Conservation (phyloP, 2,113 vertebrate species). For the Typhlomys cinereus region DNA sequence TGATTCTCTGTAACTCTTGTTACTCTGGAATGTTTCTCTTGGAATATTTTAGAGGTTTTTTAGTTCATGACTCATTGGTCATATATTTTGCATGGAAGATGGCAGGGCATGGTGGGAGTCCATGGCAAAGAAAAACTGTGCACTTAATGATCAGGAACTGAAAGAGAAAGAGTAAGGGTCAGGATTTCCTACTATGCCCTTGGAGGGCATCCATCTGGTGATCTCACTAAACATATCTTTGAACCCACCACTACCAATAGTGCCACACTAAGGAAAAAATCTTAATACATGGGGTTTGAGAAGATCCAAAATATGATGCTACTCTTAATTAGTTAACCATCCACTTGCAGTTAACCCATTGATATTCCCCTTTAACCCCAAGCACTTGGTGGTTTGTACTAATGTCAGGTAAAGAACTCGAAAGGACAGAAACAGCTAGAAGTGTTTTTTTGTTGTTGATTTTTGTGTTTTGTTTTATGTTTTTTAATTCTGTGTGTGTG, state of each 20-base stretch:
- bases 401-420: slow-evolving; percentile 1
- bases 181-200: neutral
- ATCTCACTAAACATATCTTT: neutral
- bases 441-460: neutral
- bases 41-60: neutral
- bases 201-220: neutral
- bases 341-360: neutral
- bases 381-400: neutral
- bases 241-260: neutral
- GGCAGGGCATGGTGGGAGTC: accelerated
- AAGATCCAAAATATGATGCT: neutral
- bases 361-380: neutral
- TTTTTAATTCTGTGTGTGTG: no score
- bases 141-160: neutral
- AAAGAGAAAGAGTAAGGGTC: no score
- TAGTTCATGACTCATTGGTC: neutral
- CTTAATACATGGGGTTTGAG: neutral
- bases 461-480: no score
- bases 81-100: neutral
- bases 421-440: neutral
- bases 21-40: neutral
- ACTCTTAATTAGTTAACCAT: neutral
- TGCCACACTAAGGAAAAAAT: neutral
- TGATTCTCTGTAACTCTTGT: neutral
- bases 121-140: neutral